Percentiles rank a stretch among this genome's conserved stretches.
These are phyloP conservation scores for Brienomyrus brachyistius DNA, from an alignment of 2,113 vertebrate genomes.

Conservation along the genomic window DNA sequence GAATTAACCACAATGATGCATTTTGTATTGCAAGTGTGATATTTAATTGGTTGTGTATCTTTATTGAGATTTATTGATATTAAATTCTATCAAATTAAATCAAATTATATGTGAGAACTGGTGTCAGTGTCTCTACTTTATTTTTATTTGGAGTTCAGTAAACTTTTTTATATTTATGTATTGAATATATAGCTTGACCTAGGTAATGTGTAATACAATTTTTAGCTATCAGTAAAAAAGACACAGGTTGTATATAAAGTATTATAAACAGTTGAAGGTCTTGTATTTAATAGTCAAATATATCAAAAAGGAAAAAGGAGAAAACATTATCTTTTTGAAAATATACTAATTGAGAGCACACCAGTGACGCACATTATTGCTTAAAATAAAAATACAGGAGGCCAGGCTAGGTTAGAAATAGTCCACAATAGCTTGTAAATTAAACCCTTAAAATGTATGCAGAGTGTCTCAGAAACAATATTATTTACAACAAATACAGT, in stretches of 20 bases:
- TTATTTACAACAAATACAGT: neutral
- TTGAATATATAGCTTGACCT: neutral
- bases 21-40: neutral
- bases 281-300: neutral
- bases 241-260: neutral
- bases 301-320: neutral
- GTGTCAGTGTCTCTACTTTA: neutral
- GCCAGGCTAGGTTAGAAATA: neutral
- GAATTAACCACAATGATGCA: neutral
- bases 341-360: neutral
- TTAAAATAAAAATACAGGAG: neutral
- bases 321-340: neutral
- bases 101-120: neutral
- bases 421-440: neutral
- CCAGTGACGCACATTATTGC: neutral
- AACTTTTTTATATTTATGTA: neutral
- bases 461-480: neutral
- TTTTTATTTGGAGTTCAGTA: neutral
- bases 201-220: neutral
- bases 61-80: neutral
- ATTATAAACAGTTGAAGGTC: neutral
- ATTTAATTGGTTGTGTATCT: neutral
- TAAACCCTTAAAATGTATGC: neutral
- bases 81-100: neutral
- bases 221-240: neutral